Base-by-base conservation (phyloP, 2,113 vertebrate species). In the Prionailurus viverrinus region DNA sequence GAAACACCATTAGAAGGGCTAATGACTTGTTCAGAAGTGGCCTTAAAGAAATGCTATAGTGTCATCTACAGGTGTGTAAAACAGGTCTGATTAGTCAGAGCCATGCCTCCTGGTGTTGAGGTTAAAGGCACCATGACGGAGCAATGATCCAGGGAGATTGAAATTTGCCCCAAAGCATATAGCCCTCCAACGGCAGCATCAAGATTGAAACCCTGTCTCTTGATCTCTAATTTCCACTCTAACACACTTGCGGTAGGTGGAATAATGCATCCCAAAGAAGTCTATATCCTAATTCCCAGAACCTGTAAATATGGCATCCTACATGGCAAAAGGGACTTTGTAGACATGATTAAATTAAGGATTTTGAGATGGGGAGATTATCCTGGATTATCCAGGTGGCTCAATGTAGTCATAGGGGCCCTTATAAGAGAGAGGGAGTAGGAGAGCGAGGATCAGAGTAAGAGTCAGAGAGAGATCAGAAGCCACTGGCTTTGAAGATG, bases 21-120 rank as follows among this genome's bases (percentile, higher is more conserved):
- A 66, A 95, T 66, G 84, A 53, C 65, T 45, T 94, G 82, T 80
- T 36, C 33, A n/a, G 33, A 66, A 89, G 78, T 41, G 65, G 68
- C 41, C 74, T 87, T 58, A 51, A 83, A 80, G 89, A 97, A 97
- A 95, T 29, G 31, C 74, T 29, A 12, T 0, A 4, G 65, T 89
- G 45, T 96, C 58, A 0, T 84, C 63, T 92, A 33, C 83, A 92
- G 84, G 91, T 83, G n/a, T 80, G 69, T 66, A 92, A 84, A 90
- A 69, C 33, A 87, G 36, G 39, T 29, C 66, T 69, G 29, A 78
- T 97, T 87, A 87, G 73, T 86, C 39, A 41, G 55, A 95, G 58
- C 73, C 86, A 4, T 5, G 19, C 15, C 55, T 74, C 27, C 79
- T 41, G 41, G 78, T 19, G 19, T 51, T 66, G 33, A 82, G 48